Conservation (phyloP, 1,140 invertebrate species). For the Pachyrhynchus sulphureomaculatus region DNA sequence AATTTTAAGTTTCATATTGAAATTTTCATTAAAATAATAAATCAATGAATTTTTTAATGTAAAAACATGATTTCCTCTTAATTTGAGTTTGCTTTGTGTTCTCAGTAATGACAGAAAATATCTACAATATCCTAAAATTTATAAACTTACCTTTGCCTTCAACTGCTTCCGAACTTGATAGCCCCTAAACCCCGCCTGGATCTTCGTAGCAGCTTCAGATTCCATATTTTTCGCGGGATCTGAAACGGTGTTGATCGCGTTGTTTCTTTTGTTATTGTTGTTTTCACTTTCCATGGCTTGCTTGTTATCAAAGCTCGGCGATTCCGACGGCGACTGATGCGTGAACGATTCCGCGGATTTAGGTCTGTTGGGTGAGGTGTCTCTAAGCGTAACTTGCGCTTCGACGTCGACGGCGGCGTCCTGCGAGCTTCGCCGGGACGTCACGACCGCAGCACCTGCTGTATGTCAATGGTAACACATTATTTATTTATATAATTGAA, state of each 20-base stretch:
- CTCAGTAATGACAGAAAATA: too few relatives aligned
- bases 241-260: constrained; percentile 17
- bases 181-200: constrained; percentile 72
- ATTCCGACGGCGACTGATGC: constrained; percentile 7
- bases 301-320: constrained; percentile 17
- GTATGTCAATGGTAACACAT: constrained; percentile 21
- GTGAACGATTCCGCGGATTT: constrained; percentile 7
- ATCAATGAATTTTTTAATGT: too few relatives aligned
- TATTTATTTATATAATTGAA: constrained; percentile 13
- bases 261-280: constrained; percentile 44
- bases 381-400: constrained; percentile 35
- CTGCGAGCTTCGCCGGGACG: constrained; percentile 29
- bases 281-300: constrained; percentile 35
- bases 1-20: too few relatives aligned
- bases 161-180: constrained; percentile 68
- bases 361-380: constrained; percentile 32
- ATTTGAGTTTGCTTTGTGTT: too few relatives aligned
- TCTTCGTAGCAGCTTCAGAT: constrained; percentile 67
- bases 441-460: constrained; percentile 49
- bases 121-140: too few relatives aligned
- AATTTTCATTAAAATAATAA: too few relatives aligned
- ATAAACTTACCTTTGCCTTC: constrained; percentile 49
- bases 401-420: constrained; percentile 25
- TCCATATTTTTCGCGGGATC: constrained; percentile 48
- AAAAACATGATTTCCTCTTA: too few relatives aligned